These are phyloP conservation scores for Halisarca cf. caerulea DNA, from an alignment of 37 sponge, comb jelly and placozoan genomes.

Conservation along the genomic window DNA sequence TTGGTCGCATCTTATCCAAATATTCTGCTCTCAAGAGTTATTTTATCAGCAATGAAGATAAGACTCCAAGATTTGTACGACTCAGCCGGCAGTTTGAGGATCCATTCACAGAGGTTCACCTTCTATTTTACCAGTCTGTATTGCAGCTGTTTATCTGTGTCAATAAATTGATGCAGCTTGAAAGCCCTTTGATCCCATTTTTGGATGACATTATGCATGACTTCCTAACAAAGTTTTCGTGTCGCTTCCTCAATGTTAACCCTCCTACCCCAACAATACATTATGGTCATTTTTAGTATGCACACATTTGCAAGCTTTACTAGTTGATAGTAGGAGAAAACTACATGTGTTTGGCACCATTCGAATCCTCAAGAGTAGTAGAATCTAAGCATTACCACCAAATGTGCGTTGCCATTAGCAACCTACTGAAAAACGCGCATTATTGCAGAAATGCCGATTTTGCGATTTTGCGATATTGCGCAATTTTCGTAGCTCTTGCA, in stretches of 20 bases:
- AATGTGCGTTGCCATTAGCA: no score
- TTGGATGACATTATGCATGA: not conserved
- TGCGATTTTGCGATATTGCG: no score
- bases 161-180: constrained; percentile 28
- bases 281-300: not conserved
- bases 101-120: constrained; percentile 38
- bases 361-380: not conserved
- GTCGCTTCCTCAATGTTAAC: constrained; percentile 33
- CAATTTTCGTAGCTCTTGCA: no score
- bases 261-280: not conserved
- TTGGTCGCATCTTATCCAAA: constrained; percentile 5
- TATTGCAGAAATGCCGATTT: no score
- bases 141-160: constrained; percentile 5
- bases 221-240: constrained; percentile 15
- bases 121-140: constrained; percentile 44
- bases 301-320: not conserved
- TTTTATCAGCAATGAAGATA: constrained; percentile 27
- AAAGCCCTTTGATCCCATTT: constrained; percentile 14
- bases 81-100: constrained; percentile 1
- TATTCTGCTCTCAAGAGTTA: constrained; percentile 25
- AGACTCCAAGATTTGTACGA: constrained; percentile 16
- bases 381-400: no score
- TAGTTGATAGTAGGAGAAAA: not conserved
- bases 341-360: not conserved
- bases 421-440: no score